Base-by-base conservation (phyloP, 2,113 vertebrate species). In the Otolemur garnettii region DNA sequence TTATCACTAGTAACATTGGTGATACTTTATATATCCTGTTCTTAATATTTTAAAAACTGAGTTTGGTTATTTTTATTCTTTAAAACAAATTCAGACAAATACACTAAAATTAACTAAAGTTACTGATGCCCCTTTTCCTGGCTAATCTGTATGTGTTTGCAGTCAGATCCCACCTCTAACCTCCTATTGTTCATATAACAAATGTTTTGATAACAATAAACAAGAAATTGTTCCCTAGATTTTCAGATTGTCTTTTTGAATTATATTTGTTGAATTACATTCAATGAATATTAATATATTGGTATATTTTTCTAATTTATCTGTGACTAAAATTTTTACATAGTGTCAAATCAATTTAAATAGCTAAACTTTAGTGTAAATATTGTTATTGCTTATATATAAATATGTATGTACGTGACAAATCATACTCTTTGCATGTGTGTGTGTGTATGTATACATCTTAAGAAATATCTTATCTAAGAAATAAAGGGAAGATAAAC, bases 261-360 rank as follows among this genome's bases (percentile, higher is more conserved):
- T 78, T 1, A 26, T 42, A 2, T 85, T 60, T 82, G 10, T 81
- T 83, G 69, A 72, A 93, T 71, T 60, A 77, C 9, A 69, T 19
- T 26, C 9, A 72, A 94, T 55, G 79, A 77, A 87, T 80, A 15
- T 57, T 78, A 77, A 53, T 78, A 57, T 55, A 38, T 30, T 45
- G 11, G 2, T 64, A 6, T n/a, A 24, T 80, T 83, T 87, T 45
- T 66, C 45, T 33, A 72, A 89, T 66, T 86, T 45, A 68, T 72
- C 89, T 45, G 1, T 81, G 53, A 50, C 71, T 38, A 0, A 28
- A 77, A 87, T 97, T 97, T 96, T 96, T 75, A 81, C n/a, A 91
- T 74, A 42, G 68, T 82, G 68, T 93, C 57, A 91, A 7, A 96
- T 95, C 57, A 91, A 59, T 33, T 60, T 59, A 89, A 93, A 72